phyloP scores from a whole-genome alignment of 1,140 invertebrate species.

The Euwallacea fornicatus region DNA sequence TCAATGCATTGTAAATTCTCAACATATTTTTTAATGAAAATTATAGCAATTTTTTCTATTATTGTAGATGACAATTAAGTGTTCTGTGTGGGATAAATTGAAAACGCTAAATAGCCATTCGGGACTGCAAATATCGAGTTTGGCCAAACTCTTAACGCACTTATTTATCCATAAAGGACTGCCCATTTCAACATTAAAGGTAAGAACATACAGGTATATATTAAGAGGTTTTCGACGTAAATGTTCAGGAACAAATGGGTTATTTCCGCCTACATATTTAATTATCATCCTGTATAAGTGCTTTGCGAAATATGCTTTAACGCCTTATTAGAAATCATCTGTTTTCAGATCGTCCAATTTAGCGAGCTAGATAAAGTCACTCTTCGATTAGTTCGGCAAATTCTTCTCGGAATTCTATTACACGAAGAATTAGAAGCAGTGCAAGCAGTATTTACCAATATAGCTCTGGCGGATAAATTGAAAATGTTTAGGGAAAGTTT shows the following conservation, averaged over 20 bases:
- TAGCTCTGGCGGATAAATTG: slow-evolving; percentile 67
- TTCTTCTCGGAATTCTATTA: slow-evolving; percentile 70
- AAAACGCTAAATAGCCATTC: slow-evolving; percentile 73
- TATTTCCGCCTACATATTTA: not conserved
- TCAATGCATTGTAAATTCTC: too few relatives aligned
- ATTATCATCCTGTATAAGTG: slow-evolving; percentile 3
- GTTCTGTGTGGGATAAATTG: slow-evolving; percentile 88
- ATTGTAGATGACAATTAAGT: slow-evolving; percentile 83
- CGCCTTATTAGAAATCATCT: not conserved
- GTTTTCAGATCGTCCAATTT: slow-evolving; percentile 74
- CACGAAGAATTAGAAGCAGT: slow-evolving; percentile 61
- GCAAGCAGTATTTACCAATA: slow-evolving; percentile 66
- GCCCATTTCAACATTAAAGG: slow-evolving; percentile 84
- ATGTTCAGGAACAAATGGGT: not conserved
- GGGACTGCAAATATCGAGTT: slow-evolving; percentile 68
- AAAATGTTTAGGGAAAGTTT: slow-evolving; percentile 75
- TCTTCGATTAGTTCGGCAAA: slow-evolving; percentile 70
- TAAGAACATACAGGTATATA: slow-evolving; percentile 49
- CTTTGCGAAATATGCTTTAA: not conserved
- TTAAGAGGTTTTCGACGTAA: not conserved
- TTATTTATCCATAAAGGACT: slow-evolving; percentile 79
- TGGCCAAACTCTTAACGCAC: slow-evolving; percentile 78
- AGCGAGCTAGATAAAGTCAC: slow-evolving; percentile 72
- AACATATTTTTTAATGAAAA: too few relatives aligned
- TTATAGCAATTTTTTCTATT: not conserved